A percentile compares a stretch with the other conserved stretches of the same genome.
Conservation (phyloP, 35 echinoderm and acorn worm species). For the Heliocidaris erythrogramma region DNA sequence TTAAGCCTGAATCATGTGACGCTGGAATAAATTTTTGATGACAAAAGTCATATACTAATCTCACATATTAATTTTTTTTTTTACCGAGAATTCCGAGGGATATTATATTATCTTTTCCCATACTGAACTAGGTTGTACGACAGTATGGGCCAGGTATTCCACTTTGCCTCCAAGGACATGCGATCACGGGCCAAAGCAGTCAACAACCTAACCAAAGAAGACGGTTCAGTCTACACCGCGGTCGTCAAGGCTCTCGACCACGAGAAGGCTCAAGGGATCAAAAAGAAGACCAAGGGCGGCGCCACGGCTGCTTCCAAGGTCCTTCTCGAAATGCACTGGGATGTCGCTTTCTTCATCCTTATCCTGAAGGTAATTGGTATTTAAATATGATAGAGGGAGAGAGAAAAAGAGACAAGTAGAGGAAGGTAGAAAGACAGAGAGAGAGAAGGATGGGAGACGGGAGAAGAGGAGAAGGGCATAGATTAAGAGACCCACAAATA, state of each 20-base stretch:
- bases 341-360: slow-evolving; percentile 24
- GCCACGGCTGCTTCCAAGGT: slow-evolving; percentile 15
- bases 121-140: slow-evolving; percentile 5
- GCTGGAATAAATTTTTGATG: not conserved
- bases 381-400: not conserved
- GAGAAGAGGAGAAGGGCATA: too few relatives aligned
- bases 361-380: not conserved
- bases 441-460: too few relatives aligned
- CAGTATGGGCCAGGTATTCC: slow-evolving; percentile 30
- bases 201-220: not conserved
- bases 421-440: too few relatives aligned
- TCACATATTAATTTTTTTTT: not conserved
- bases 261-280: slow-evolving; percentile 50
- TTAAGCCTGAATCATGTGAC: not conserved
- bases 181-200: not conserved
- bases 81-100: not conserved
- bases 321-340: slow-evolving; percentile 30
- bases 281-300: slow-evolving; percentile 31
- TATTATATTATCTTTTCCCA: too few relatives aligned
- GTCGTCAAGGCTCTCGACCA: slow-evolving; percentile 45
- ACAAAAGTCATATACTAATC: not conserved
- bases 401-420: too few relatives aligned
- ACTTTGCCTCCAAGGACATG: slow-evolving; percentile 51
- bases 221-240: slow-evolving; percentile 32
- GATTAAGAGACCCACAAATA: too few relatives aligned